Evolutionary conservation across 2,113 vertebrate genomes (phyloP), one percentile per base, ranked within the genome.

Genomic region (Clarias gariepinus): DNA sequence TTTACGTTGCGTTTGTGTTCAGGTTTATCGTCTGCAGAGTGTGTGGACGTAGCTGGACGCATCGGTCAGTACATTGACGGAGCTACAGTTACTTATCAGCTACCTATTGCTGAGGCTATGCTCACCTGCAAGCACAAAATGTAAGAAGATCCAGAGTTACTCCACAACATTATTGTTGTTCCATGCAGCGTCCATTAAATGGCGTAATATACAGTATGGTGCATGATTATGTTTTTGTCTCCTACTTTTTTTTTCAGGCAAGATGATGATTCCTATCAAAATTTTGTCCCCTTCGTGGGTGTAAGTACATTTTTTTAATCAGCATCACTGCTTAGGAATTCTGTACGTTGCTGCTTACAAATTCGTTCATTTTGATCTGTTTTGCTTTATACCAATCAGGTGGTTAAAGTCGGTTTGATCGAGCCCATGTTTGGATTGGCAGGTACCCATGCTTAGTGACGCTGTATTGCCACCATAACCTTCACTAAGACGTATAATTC

Each of bases 21-120:
- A 80, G 87, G 68, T 60, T 85, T 68, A 41, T 90, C 77, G 16
- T 84, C 64, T 82, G 36, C 91, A 95, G 95, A 95, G 52, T 85
- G 91, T 12, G 89, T 96, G 88, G 95, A 96, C 2, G 94, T 96
- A 58, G 93, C 93, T 0, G 93, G 93, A 8, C 93, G 95, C 0
- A 95, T 96, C 81, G 89, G 92, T 90, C 95, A 95, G 74, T 96
- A 95, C 12, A 92, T 95, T 58, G 92, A 11, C 0, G 94, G 95
- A 13, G 95, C 96, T 0, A 89, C 86, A 0, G 87, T 92, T 33
- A 95, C 95, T 0, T 94, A 95, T 89, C 95, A 95, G 91, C 91
- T 96, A 18, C 96, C 96, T 0, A 95, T 96, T 16, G 95, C 95
- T 0, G 95, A 96, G 82, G 95, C 96, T 89, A 96, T 96, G 95